These are phyloP conservation scores for Spodoptera exigua DNA, from an alignment of 2,888 invertebrate species.

Conservation along the genomic window DNA sequence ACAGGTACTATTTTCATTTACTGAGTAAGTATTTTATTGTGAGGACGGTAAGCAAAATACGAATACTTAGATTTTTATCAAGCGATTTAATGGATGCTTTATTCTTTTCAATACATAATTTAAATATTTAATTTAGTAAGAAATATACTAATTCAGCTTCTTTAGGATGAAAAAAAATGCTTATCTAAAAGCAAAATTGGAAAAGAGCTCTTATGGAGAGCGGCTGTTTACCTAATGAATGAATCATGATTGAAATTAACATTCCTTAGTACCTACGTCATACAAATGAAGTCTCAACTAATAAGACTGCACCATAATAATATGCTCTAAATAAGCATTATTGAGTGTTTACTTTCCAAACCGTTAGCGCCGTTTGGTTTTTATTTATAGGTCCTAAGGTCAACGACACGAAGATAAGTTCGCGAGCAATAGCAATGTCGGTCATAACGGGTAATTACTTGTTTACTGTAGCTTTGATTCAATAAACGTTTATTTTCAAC, in stretches of 20 bases:
- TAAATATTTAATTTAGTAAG: too few relatives aligned
- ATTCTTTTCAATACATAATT: too few relatives aligned
- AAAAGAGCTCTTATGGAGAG: too few relatives aligned
- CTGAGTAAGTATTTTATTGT: slow-evolving; percentile 35
- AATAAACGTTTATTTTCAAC: slow-evolving; percentile 36
- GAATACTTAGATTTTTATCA: too few relatives aligned
- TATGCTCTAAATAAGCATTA: slow-evolving; percentile 4
- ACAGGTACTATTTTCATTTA: not conserved
- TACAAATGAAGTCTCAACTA: not conserved
- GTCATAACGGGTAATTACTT: slow-evolving; percentile 25
- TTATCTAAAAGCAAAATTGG: too few relatives aligned
- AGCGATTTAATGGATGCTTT: too few relatives aligned
- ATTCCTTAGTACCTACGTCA: too few relatives aligned
- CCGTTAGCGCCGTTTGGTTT: slow-evolving; percentile 26
- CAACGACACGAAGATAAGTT: slow-evolving; percentile 35
- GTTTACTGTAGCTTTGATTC: slow-evolving; percentile 26
- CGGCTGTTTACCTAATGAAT: too few relatives aligned
- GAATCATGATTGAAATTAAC: too few relatives aligned
- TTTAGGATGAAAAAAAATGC: too few relatives aligned
- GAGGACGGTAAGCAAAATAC: not conserved
- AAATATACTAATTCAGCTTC: too few relatives aligned
- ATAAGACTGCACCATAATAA: not conserved
- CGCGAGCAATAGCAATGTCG: slow-evolving; percentile 15
- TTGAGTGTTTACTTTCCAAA: slow-evolving; percentile 22
- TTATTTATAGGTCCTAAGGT: slow-evolving; percentile 39